Conservation (phyloP, 2,888 invertebrate species). For the Pristionchus maxplancki region DNA sequence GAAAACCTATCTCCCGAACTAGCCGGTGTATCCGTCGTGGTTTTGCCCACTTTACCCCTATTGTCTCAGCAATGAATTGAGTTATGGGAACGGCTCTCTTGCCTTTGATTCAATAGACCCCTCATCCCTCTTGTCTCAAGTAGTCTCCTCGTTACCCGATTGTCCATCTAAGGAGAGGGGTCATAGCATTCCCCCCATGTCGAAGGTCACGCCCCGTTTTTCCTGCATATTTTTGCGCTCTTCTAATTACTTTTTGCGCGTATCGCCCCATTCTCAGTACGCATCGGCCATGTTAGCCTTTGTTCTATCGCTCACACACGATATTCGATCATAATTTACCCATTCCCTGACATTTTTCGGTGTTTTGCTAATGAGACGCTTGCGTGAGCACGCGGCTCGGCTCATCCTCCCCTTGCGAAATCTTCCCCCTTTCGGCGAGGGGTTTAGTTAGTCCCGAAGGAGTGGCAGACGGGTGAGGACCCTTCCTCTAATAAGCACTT, state of each 20-base stretch:
- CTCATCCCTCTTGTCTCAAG: constrained; percentile 44
- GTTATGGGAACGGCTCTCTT: constrained; percentile 44
- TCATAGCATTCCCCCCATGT: neutral
- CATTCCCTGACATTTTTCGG: neutral
- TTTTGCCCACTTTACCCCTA: neutral
- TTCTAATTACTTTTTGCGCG: constrained; percentile 43
- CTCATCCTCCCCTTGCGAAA: constrained; percentile 27
- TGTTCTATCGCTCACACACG: neutral
- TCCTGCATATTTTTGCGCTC: neutral
- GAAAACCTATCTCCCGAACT: too few relatives aligned
- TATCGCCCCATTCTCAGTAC: constrained; percentile 20
- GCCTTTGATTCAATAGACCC: constrained; percentile 9
- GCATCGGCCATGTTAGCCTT: neutral
- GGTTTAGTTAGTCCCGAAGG: constrained; percentile 34
- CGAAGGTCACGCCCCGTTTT: constrained; percentile 23
- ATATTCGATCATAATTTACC: neutral
- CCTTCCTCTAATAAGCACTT: constrained; percentile 33
- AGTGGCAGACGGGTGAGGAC: neutral
- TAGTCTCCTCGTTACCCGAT: constrained; percentile 21
- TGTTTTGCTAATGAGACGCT: constrained; percentile 21
- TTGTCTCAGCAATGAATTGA: neutral
- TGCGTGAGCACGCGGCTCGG: neutral
- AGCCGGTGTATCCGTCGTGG: too few relatives aligned
- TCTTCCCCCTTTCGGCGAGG: neutral
- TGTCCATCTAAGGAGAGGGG: constrained; percentile 9